Base-by-base conservation (phyloP, 2,113 vertebrate species). In the Neomonachus schauinslandi region DNA sequence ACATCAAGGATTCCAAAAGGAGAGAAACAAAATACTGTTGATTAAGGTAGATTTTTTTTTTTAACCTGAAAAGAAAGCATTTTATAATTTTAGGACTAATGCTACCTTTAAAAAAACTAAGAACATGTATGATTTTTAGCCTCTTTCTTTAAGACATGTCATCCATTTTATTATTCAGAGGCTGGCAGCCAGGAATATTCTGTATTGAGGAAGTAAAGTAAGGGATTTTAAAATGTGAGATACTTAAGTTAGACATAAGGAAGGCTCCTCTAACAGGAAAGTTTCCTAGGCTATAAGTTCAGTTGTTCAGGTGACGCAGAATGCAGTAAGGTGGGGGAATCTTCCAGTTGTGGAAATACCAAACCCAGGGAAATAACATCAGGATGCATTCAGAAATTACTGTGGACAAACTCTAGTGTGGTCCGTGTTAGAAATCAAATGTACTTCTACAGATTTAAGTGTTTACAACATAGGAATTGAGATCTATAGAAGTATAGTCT, bases 51-150 rank as follows among this genome's bases (percentile, higher is more conserved):
- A 26, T 69, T 36, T 22, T 36, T 36, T 65, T 69, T n/a, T 81
- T 33, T 55, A 81, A 96, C 46, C 74, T 81, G 55, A 95, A 4
- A 87, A 88, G 28, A 77, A 88, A 59, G 42, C 10, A 49, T 97
- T 83, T 61, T 80, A 79, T 42, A 33, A 63, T 67, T 72, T 74
- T 91, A 65, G 74, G 46, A 51, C 15, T 80, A 61, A 7, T 88
- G 11, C 26, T 96, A 84, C 76, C 76, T 65, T 65, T 69, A 7
- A 51, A 79, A 49, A 57, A 39, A 65, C 5, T 80, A 49, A 89
- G 42, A 67, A 15, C 12, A 46, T 49, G 1, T 11, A 7, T 67
- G 63, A n/a, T 59, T 76, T 96, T 94, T 72, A 89, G 53, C n/a
- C 33, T 89, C 2, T 69, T 74, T 72, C 74, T 96, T 72, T 51